These are phyloP conservation scores for Tor tambroides DNA, from an alignment of 2,113 vertebrate species.

Conservation along the genomic window DNA sequence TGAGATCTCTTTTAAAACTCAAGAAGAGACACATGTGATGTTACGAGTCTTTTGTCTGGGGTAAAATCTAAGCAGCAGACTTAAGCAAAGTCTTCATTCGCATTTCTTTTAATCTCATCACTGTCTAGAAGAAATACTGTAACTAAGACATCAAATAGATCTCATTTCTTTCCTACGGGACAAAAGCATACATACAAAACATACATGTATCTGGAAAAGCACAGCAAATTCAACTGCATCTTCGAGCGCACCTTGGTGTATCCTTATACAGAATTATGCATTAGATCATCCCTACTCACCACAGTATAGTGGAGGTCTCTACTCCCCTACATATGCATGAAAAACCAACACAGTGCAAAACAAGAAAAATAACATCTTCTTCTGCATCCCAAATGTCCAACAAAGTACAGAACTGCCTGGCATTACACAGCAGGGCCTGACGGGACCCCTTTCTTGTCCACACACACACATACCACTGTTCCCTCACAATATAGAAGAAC, in stretches of 20 bases:
- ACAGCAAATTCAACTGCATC: background rate
- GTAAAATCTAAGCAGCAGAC: background rate
- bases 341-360: slow-evolving; percentile 26
- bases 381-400: slow-evolving; percentile 14
- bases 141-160: background rate
- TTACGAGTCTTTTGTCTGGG: background rate
- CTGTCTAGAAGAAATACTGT: background rate
- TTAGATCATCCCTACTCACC: background rate
- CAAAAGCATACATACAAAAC: background rate
- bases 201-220: background rate
- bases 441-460: background rate
- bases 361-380: slow-evolving; percentile 6
- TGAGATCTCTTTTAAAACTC: background rate
- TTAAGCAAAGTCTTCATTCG: background rate
- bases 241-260: background rate
- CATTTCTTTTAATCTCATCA: background rate
- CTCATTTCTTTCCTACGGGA: background rate
- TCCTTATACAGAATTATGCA: background rate
- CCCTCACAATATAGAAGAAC: slow-evolving; percentile 17
- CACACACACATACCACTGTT: slow-evolving; percentile 20
- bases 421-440: background rate
- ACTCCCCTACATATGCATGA: background rate
- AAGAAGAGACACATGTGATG: background rate
- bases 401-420: slow-evolving; percentile 6
- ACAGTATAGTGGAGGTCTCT: background rate